Evolutionary conservation across 2,113 vertebrate genomes (phyloP).

Genomic region (Cisticola juncidis): DNA sequence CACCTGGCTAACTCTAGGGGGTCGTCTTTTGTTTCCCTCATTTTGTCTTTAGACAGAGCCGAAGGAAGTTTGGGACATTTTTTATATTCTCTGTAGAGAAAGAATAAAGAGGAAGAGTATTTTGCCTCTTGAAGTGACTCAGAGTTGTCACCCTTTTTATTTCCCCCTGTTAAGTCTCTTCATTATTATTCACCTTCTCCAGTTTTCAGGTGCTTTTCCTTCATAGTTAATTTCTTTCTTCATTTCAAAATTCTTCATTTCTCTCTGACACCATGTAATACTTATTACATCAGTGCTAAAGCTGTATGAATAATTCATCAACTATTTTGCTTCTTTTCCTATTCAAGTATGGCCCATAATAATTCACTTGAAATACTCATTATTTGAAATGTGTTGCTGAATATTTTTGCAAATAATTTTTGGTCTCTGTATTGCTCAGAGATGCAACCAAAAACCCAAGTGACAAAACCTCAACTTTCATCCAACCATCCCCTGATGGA

Average conservation of each 20-base stretch:
- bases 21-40: not conserved
- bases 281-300: slow-evolving; percentile 40
- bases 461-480: not conserved
- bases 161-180: not conserved
- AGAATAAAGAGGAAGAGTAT: not conserved
- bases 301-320: slow-evolving; percentile 34
- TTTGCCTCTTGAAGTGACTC: not conserved
- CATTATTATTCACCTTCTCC: slow-evolving; percentile 3
- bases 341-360: not conserved
- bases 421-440: not conserved
- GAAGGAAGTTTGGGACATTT: not conserved
- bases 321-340: slow-evolving; percentile 20
- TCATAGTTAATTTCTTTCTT: slow-evolving; percentile 30
- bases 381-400: not conserved
- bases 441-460: not conserved
- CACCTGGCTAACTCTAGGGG: not conserved
- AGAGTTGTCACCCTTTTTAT: not conserved
- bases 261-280: slow-evolving; percentile 32
- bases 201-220: slow-evolving; percentile 28
- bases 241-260: slow-evolving; percentile 10
- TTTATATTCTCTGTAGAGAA: not conserved
- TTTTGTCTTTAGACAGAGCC: not conserved
- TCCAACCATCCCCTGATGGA: not conserved
- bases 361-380: slow-evolving; percentile 49
- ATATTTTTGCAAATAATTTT: not conserved